Percentiles rank a stretch among this genome's conserved stretches.
phyloP scores from a whole-genome alignment of 2,888 invertebrate genomes.

The Balanococcus diminutus region DNA sequence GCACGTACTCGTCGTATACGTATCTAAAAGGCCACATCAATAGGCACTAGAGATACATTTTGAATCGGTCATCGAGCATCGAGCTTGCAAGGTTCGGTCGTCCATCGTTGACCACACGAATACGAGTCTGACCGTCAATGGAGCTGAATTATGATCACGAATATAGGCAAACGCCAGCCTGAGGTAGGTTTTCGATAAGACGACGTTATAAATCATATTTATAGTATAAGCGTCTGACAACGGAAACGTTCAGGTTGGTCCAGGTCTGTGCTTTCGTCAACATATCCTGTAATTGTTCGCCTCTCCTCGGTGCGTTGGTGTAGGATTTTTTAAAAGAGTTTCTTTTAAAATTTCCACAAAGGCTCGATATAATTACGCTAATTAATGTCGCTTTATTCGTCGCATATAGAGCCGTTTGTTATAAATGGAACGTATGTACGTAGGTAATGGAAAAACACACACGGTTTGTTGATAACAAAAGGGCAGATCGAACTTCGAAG shows the following conservation, averaged over 20 bases:
- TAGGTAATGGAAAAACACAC: background rate
- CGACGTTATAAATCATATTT: slow-evolving; percentile 36
- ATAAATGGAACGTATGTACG: background rate
- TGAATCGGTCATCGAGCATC: background rate
- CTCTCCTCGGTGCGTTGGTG: background rate
- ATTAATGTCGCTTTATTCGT: slow-evolving; percentile 32
- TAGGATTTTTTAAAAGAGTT: background rate
- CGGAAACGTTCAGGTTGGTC: slow-evolving; percentile 34
- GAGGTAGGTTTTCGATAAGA: background rate
- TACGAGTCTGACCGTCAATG: background rate
- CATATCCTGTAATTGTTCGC: slow-evolving; percentile 36
- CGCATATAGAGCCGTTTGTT: background rate
- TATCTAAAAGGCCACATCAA: background rate
- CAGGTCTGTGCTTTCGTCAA: background rate
- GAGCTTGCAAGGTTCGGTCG: background rate
- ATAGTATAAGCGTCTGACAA: background rate
- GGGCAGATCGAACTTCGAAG: slow-evolving; percentile 12
- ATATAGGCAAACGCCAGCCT: background rate
- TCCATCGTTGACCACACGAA: background rate
- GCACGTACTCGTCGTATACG: background rate
- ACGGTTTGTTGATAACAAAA: background rate
- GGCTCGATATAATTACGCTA: background rate
- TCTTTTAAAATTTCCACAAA: background rate
- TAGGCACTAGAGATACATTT: no score
- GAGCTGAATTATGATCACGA: background rate